phyloP scores from a whole-genome alignment of 2,797 vertebrate species.

The Poeciliopsis infans region DNA sequence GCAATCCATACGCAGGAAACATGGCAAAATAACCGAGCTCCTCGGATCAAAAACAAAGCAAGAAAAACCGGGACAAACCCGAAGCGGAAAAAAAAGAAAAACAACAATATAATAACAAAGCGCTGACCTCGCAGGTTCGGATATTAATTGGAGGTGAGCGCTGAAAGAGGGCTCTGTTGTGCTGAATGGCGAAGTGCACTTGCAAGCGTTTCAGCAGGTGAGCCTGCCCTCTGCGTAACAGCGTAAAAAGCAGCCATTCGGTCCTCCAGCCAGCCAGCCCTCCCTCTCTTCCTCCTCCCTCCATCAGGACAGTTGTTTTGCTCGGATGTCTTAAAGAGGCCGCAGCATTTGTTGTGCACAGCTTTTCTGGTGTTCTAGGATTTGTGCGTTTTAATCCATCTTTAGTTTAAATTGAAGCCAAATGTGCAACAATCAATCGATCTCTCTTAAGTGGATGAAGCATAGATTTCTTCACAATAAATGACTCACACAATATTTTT shows the following conservation, averaged over 20 bases:
- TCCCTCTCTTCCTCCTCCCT: slow-evolving; percentile 15
- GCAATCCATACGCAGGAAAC: slow-evolving; percentile 49
- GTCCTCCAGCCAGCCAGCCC: slow-evolving; percentile 67
- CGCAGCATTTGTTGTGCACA: slow-evolving; percentile 55
- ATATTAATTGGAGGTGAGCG: slow-evolving; percentile 75
- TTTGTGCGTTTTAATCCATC: slow-evolving; percentile 34
- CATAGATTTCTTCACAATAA: neutral
- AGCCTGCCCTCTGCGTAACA: slow-evolving; percentile 82
- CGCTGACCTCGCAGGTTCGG: slow-evolving; percentile 61
- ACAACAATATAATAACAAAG: slow-evolving; percentile 9
- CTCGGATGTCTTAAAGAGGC: slow-evolving; percentile 82
- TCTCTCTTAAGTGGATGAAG: neutral
- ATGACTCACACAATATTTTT: neutral
- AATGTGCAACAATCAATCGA: neutral
- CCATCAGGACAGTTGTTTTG: slow-evolving; percentile 66
- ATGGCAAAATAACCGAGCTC: slow-evolving; percentile 32
- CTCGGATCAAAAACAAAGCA: slow-evolving; percentile 47
- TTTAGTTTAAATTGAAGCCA: neutral
- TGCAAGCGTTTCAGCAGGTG: slow-evolving; percentile 80
- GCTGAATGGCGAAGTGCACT: slow-evolving; percentile 66
- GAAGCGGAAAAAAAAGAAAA: slow-evolving; percentile 21
- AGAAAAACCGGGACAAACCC: slow-evolving; percentile 40
- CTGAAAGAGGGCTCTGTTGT: slow-evolving; percentile 50
- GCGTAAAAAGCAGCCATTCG: slow-evolving; percentile 71
- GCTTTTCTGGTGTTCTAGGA: slow-evolving; percentile 10